Conservation (phyloP, 1,140 invertebrate species). For the Sminthurinus signatus region DNA sequence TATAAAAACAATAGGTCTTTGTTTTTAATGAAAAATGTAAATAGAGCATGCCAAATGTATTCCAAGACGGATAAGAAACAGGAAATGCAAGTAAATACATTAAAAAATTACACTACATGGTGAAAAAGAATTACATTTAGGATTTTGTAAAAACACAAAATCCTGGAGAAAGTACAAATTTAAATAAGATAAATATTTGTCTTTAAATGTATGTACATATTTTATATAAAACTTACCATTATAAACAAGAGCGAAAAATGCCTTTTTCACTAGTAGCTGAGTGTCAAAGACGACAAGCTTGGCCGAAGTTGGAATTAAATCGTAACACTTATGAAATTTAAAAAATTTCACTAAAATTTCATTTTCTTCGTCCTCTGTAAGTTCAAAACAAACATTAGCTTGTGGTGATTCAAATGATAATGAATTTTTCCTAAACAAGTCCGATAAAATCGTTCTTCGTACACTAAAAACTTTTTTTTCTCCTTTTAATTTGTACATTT, state of each 20-base stretch:
- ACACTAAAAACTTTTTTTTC: conserved; percentile 22
- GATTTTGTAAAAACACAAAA: too few species aligned
- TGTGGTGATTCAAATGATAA: conserved; percentile 1
- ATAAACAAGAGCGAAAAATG: conserved; percentile 96
- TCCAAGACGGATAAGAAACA: too few species aligned
- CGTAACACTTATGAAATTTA: conserved; percentile 81
- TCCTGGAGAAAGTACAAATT: too few species aligned
- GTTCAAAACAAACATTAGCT: conserved; percentile 39
- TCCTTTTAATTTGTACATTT: conserved; percentile 18
- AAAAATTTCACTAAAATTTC: conserved; percentile 98
- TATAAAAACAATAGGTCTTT: too few species aligned
- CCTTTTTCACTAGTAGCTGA: conserved; percentile 96
- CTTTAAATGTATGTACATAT: too few species aligned
- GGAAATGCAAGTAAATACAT: too few species aligned
- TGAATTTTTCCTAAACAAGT: conserved; percentile 22
- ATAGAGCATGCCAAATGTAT: too few species aligned
- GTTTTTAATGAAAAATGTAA: too few species aligned
- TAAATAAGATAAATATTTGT: too few species aligned
- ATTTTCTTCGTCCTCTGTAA: conserved; percentile 92
- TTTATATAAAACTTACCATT: conserved; percentile 74
- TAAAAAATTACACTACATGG: too few species aligned
- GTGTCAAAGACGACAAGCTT: conserved; percentile 99
- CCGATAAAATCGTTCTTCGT: conserved; percentile 14
- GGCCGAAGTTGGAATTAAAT: conserved; percentile 96
- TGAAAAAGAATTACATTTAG: too few species aligned